Base-by-base conservation (phyloP, 2,888 invertebrate species). In the Tipula lateralis region DNA sequence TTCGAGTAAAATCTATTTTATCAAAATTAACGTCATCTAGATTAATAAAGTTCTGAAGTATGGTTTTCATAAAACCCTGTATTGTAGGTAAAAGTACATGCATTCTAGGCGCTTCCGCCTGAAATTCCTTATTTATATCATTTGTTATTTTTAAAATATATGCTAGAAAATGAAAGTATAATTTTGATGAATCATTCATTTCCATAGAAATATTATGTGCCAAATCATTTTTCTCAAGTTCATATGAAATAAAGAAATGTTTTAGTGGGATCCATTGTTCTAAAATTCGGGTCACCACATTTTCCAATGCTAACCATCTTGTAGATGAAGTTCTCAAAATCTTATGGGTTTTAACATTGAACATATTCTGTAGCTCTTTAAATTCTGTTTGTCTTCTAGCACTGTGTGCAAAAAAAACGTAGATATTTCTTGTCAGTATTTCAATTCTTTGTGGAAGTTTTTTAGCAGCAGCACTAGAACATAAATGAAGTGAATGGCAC, bases 271-370 rank as follows among this genome's bases (percentile, higher is more conserved):
- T 36, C 36, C 36, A 36, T 7, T 85, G 85, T 39, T 85, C 85
- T 44, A 84, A 84, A 19, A 85, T 85, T 39, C 84, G 84, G 34
- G 32, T 83, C 5, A 87, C 85, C 81, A 86, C 86, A 84, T 85
- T 86, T 85, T 86, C 85, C 32, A 87, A 84, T n/a, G 88, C 88
- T 6, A 88, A 86, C 88, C 88, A 88, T 83, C 87, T 85, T 16
- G 88, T 88, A 84, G 87, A 87, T 29, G 87, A 85, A 9, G 87
- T 86, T 44, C 86, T 86, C 9, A 88, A 84, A 24, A 88, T 85
- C 86, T 87, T 87, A 83, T 88, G 87, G 0, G 86, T 86, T 85
- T 87, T 86, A 5, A 87, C 85, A 83, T 87, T 82, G n/a, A 86
- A 86, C 85, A 87, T 87, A 24, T 84, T 84, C 85, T 88, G 88